Evolutionary conservation across 1,140 invertebrate species (phyloP), one percentile per base, ranked within the genome.

Genomic region (Calosoma granatense): DNA sequence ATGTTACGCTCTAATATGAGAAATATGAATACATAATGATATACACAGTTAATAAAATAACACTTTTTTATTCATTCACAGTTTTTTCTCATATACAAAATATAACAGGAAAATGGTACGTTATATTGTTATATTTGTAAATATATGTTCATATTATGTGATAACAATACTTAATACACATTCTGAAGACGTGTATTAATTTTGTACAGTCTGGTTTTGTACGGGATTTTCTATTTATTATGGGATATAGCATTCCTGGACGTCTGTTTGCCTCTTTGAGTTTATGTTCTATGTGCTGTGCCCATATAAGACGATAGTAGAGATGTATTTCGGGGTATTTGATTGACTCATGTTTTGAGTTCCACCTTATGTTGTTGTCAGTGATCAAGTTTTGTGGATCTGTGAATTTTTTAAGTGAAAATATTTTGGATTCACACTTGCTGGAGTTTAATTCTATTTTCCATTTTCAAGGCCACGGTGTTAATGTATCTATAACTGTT

Each of bases 311-410:
- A 9, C 26, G 26, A 17, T 19, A 20, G 23, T 57, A 43, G 23
- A 57, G 39, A 6, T 15, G 17, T 30, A 57, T 21, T 23, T 51
- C 56, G 11, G 53, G 43, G 22, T 57, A 57, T 57, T 57, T 57
- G n/a, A 36, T 36, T 36, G 26, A 9, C 19, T 19, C 56, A 9
- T 22, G 1, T 14, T 11, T 57, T n/a, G 22, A 15, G n/a, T 36
- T 36, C 55, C 56, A 22, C n/a, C n/a, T 20, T 51, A 20, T 11
- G 41, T 30, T 22, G 15, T 14, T 30, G 9, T 52, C 14, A 51
- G 23, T 51, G 43, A 17, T 20, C 22, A 17, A 14, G 14, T 53
- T 17, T n/a, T 17, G 15, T 17, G 15, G 19, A 22, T 53, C 22
- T 12, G 51, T 57, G 14, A 17, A 14, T 20, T 20, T 15, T 57